Evolutionary conservation across 2,797 vertebrate species (phyloP), one percentile per base, ranked within the genome.

Genomic region (Chaetodon trifasciatus): DNA sequence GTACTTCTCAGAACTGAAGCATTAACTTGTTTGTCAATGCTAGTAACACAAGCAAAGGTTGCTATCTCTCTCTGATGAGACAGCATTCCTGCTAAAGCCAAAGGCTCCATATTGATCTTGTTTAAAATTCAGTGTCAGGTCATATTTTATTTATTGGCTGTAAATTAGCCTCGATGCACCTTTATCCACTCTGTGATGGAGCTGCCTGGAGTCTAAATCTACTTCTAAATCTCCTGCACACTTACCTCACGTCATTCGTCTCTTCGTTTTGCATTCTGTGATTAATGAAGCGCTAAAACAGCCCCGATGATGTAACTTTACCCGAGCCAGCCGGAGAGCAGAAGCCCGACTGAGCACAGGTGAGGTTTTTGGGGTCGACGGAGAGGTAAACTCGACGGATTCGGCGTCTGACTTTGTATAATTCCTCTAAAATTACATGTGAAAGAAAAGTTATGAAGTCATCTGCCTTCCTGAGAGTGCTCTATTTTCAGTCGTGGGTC

Each of bases 401-500:
- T 44, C 15, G 23, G 11, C 6, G 50, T 70, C 60, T 75, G 56
- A 74, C 50, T 87, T 82, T 78, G 79, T 70, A 57, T 49, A 64
- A 58, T 71, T 74, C 65, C 52, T 76, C 39, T 57, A 65, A 81
- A 86, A 77, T 74, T 82, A 40, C 63, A 35, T 13, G 56, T 60
- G 40, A 78, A 49, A 71, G 61, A 65, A 70, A 82, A 73, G 55
- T 60, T 55, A 56, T 83, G 68, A 82, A 87, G 83, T 81, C 72
- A 39, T 85, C 76, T 70, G 23, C 49, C 71, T 85, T 81, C 50
- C 81, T 74, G 78, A 70, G 84, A 78, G 72, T 40, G 82, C 81
- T 91, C 89, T 89, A 91, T 89, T 94, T 93, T 93, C 86, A 84
- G 88, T 80, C 28, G 2, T 39, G 76, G 92, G 91, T 93, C 92